Percentiles rank a stretch among this genome's conserved stretches.
Evolutionary conservation across 2,113 vertebrate genomes (phyloP).

Genomic region (Triplophysa rosa): DNA sequence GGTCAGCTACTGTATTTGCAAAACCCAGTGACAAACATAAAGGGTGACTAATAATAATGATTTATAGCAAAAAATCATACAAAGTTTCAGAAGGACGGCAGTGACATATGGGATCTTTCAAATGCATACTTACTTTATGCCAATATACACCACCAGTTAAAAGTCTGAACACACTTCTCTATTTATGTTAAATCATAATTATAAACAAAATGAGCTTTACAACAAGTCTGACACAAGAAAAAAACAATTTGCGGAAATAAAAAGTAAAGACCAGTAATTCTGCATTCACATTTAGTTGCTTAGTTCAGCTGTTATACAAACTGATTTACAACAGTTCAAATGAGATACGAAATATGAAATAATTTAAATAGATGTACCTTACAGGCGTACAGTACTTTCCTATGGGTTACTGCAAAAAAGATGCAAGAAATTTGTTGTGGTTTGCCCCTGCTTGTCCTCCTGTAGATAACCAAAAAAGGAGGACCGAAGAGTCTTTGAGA

Average conservation of each 20-base stretch:
- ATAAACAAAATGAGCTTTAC: too few relatives aligned
- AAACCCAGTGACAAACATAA: too few relatives aligned
- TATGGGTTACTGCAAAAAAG: background rate
- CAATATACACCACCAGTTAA: background rate
- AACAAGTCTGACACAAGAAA: too few relatives aligned
- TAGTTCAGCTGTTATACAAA: background rate
- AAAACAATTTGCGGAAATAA: too few relatives aligned
- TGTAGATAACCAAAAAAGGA: background rate
- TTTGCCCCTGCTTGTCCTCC: background rate
- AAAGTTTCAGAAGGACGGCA: too few relatives aligned
- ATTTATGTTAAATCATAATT: too few relatives aligned
- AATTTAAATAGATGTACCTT: slow-evolving; percentile 13
- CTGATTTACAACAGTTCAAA: background rate
- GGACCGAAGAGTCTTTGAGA: slow-evolving; percentile 1
- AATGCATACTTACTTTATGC: too few relatives aligned
- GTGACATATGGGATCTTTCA: too few relatives aligned
- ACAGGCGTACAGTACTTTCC: background rate
- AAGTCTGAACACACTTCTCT: background rate
- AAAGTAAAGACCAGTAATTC: background rate
- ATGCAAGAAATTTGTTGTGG: background rate
- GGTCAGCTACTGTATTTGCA: too few relatives aligned
- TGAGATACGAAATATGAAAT: background rate
- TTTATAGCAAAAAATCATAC: too few relatives aligned
- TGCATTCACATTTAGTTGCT: background rate
- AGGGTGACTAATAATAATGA: too few relatives aligned